Evolutionary conservation across 2,888 invertebrate genomes (phyloP).

Genomic region (Dione vanillae): DNA sequence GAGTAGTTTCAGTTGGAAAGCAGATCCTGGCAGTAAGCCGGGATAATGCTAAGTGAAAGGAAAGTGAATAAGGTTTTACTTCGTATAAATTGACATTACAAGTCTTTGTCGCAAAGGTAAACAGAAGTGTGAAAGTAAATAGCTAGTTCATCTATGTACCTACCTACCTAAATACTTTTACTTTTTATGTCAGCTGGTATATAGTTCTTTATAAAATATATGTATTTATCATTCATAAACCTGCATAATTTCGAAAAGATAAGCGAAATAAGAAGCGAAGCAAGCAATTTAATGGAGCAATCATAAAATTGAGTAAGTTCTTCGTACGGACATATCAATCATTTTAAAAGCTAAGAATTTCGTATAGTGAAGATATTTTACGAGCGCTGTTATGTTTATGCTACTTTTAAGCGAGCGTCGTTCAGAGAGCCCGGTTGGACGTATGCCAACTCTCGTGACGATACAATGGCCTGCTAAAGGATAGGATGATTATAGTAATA

Average conservation of each 20-base stretch:
- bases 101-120: no score
- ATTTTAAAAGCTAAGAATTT: slow-evolving; percentile 26
- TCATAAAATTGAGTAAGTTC: neutral
- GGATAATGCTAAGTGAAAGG: no score
- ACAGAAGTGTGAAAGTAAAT: no score
- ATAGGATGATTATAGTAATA: slow-evolving; percentile 5
- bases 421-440: slow-evolving; percentile 23
- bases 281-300: neutral
- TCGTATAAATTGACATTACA: no score
- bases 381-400: slow-evolving; percentile 23
- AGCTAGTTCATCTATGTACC: no score
- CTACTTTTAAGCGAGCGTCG: slow-evolving; percentile 21
- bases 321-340: slow-evolving; percentile 18
- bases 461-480: slow-evolving; percentile 13
- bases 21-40: no score
- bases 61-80: no score
- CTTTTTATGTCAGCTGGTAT: no score
- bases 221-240: no score
- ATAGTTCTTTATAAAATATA: no score
- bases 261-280: neutral
- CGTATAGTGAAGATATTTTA: slow-evolving; percentile 21
- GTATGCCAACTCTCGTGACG: slow-evolving; percentile 18
- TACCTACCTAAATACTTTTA: no score
- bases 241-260: neutral
- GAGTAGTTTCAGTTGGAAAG: no score